phyloP scores from a whole-genome alignment of 1,140 invertebrate genomes.

The Formica selysi region DNA sequence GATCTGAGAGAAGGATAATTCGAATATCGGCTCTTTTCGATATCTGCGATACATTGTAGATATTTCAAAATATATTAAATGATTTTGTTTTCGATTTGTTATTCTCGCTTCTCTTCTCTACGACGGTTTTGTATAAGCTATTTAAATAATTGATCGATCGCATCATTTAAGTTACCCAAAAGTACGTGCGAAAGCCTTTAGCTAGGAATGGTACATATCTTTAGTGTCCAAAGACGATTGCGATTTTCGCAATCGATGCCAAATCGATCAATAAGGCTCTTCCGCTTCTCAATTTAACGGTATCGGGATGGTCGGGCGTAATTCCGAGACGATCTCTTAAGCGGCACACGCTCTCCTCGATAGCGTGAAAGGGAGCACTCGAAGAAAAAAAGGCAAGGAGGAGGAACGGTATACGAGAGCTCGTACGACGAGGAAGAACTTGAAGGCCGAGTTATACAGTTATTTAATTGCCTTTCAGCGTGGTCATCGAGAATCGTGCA shows the following conservation, averaged over 20 bases:
- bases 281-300: slow-evolving; percentile 62
- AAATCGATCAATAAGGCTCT: background rate
- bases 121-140: background rate
- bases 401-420: slow-evolving; percentile 29
- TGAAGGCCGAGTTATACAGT: slow-evolving; percentile 77
- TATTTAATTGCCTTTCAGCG: slow-evolving; percentile 81
- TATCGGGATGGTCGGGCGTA: slow-evolving; percentile 44
- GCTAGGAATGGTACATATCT: background rate
- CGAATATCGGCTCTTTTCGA: too few relatives aligned
- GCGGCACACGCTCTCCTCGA: slow-evolving; percentile 48
- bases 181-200: background rate
- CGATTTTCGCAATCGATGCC: slow-evolving; percentile 4
- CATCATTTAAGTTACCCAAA: background rate
- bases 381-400: slow-evolving; percentile 23
- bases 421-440: slow-evolving; percentile 54
- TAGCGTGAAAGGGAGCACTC: slow-evolving; percentile 43
- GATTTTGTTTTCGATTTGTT: too few relatives aligned
- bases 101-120: too few relatives aligned
- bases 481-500: slow-evolving; percentile 42
- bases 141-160: background rate
- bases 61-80: too few relatives aligned
- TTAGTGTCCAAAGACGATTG: background rate
- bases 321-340: slow-evolving; percentile 50
- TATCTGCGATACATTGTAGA: background rate
- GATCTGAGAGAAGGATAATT: background rate